Evolutionary conservation across 2,797 vertebrate species (phyloP).

Genomic region (Helostoma temminkii): DNA sequence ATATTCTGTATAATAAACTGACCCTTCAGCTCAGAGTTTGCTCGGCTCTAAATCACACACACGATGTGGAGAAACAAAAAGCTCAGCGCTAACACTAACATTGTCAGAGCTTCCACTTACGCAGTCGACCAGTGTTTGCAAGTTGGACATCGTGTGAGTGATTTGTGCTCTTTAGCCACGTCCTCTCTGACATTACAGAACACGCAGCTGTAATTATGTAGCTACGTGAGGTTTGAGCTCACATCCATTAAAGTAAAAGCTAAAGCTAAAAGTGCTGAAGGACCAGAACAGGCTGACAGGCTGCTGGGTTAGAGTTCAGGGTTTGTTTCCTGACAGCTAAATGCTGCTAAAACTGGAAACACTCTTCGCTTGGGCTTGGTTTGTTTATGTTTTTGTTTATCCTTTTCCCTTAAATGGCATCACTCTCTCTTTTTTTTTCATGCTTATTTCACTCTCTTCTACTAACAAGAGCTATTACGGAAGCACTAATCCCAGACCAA

Average conservation of each 20-base stretch:
- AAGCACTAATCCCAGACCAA: conserved; percentile 41
- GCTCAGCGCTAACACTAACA: no score
- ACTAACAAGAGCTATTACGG: conserved; percentile 15
- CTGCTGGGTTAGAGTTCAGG: conserved; percentile 18
- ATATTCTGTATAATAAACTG: background rate
- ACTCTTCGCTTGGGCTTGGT: background rate
- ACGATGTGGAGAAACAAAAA: background rate
- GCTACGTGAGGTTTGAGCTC: conserved; percentile 13
- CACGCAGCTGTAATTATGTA: conserved; percentile 43
- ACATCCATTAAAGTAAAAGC: conserved; percentile 30
- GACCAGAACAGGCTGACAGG: conserved; percentile 30
- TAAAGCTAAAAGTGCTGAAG: conserved; percentile 38
- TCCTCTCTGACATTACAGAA: conserved; percentile 14
- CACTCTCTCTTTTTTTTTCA: background rate
- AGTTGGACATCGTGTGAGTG: background rate
- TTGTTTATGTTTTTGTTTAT: conserved; percentile 15
- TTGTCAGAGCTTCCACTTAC: background rate
- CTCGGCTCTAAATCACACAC: background rate
- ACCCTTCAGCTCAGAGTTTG: background rate
- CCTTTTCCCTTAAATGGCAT: background rate
- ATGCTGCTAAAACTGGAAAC: conserved; percentile 2
- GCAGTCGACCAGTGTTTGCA: background rate
- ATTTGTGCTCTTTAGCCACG: conserved; percentile 10
- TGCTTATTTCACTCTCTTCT: conserved; percentile 3
- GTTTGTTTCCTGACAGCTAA: conserved; percentile 22